Base-by-base conservation (phyloP, 1,140 invertebrate genomes). In the Camponotus floridanus region DNA sequence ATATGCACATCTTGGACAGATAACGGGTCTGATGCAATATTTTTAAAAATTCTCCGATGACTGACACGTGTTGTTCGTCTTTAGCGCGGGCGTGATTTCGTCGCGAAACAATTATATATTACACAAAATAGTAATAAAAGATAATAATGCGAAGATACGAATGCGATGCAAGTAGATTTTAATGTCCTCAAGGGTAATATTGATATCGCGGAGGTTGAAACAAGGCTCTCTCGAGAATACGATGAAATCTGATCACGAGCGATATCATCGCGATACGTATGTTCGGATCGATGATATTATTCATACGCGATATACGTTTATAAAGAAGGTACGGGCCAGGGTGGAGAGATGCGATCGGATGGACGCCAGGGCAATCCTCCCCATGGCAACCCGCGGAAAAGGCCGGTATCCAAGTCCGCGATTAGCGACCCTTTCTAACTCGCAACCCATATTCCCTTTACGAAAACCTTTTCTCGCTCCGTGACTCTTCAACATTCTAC, bases 401-500 rank as follows among this genome's bases (percentile, higher is more conserved):
- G 88, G 88, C 86, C 88, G 86, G 85, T 90, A 86, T 90, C 86
- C 89, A 31, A 87, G 90, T 87, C 79, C 88, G 87, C 91, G 92
- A 93, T 93, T 93, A 93, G 92, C 92, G 88, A 92, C 91, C 93
- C 92, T 92, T 68, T 90, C 92, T 31, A 91, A 90, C 90, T 90
- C 86, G 73, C 81, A 76, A 31, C 73, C 48, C 45, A 42, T 87
- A 70, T 59, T 86, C 84, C 65, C 51, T 71, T 55, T 39, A 36
- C 36, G 21, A 79, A 67, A 67, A 81, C 55, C 85, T 51, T 83
- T 86, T 1, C 48, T 51, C 83, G 55, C 68, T 70, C 79, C 68
- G 65, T 73, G 71, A 86, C 71, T 90, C 86, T 87, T 87, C 87
- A 73, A 73, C 68, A 76, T 71, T 74, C 84, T 73, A 51, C 39